Evolutionary conservation across 1,140 invertebrate genomes (phyloP).

Genomic region (Pygmarrhopalites habei): DNA sequence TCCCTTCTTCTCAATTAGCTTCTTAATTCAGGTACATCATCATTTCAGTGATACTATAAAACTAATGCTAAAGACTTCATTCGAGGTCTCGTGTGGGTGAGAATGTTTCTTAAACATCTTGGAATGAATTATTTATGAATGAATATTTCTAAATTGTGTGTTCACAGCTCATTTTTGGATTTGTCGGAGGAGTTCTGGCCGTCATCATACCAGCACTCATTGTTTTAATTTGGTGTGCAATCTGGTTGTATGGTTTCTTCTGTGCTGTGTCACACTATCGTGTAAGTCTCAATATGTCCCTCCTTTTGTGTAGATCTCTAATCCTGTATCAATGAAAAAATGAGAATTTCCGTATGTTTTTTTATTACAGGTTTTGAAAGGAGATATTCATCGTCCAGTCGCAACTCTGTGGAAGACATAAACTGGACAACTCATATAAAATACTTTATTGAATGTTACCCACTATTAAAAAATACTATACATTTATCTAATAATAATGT

Average conservation of each 20-base stretch:
- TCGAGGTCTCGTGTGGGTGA: too few species aligned
- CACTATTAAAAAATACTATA: too few species aligned
- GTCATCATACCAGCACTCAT: conserved; percentile 35
- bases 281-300: conserved; percentile 21
- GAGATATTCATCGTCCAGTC: conserved; percentile 37
- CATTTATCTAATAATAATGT: too few species aligned
- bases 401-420: conserved; percentile 17
- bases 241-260: conserved; percentile 37
- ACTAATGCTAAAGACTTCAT: too few species aligned
- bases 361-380: conserved; percentile 36
- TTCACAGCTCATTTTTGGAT: conserved; percentile 35
- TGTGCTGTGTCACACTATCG: conserved; percentile 38
- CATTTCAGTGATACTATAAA: too few species aligned
- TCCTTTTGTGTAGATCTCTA: background rate
- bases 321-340: background rate
- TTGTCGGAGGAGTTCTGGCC: conserved; percentile 20
- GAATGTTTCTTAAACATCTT: background rate
- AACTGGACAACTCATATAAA: too few species aligned
- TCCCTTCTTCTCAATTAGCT: conserved; percentile 31
- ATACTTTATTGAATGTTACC: too few species aligned
- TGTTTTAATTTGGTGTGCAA: conserved; percentile 35
- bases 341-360: too few species aligned
- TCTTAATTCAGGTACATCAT: conserved; percentile 35
- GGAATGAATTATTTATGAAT: background rate
- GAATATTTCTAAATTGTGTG: background rate